A percentile compares a stretch with the other conserved stretches of the same genome.
Evolutionary conservation across 2,113 vertebrate genomes (phyloP).

Genomic region (Perognathus longimembris): DNA sequence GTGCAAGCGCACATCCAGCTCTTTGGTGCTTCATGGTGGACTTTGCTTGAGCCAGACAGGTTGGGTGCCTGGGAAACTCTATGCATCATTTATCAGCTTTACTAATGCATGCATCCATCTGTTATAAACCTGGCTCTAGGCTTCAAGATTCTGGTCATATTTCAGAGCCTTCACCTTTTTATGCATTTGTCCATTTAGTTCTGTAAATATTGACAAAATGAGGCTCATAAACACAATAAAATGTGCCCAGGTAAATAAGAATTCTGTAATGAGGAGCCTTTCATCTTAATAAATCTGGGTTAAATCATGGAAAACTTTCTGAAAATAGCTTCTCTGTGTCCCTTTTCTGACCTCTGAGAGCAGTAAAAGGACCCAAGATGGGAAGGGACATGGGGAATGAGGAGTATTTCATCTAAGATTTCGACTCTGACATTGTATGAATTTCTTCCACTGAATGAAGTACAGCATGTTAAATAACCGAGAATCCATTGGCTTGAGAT

Average conservation of each 20-base stretch:
- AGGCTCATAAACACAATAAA: slow-evolving; percentile 83
- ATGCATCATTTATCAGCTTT: slow-evolving; percentile 57
- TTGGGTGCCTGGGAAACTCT: slow-evolving; percentile 60
- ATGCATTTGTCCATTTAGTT: slow-evolving; percentile 50
- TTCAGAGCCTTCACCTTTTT: slow-evolving; percentile 70
- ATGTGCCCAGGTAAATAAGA: slow-evolving; percentile 47
- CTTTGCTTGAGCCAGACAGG: slow-evolving; percentile 44
- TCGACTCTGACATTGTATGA: slow-evolving; percentile 19
- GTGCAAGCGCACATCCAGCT: background rate
- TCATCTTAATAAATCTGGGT: slow-evolving; percentile 74
- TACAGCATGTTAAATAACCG: background rate
- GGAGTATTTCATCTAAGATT: background rate
- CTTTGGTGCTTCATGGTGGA: background rate
- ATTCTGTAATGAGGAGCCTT: slow-evolving; percentile 45
- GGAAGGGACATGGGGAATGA: background rate
- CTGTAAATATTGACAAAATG: slow-evolving; percentile 82
- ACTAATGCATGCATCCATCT: slow-evolving; percentile 45
- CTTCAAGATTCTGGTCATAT: slow-evolving; percentile 9
- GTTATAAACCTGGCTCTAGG: slow-evolving; percentile 52
- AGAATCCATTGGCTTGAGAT: background rate
- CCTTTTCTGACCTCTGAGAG: background rate
- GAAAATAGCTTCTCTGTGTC: slow-evolving; percentile 30
- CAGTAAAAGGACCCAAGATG: background rate
- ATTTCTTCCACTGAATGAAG: slow-evolving; percentile 6
- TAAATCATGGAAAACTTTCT: slow-evolving; percentile 72